Conservation (phyloP, 2,888 invertebrate genomes). For the Synanthedon formicaeformis region DNA sequence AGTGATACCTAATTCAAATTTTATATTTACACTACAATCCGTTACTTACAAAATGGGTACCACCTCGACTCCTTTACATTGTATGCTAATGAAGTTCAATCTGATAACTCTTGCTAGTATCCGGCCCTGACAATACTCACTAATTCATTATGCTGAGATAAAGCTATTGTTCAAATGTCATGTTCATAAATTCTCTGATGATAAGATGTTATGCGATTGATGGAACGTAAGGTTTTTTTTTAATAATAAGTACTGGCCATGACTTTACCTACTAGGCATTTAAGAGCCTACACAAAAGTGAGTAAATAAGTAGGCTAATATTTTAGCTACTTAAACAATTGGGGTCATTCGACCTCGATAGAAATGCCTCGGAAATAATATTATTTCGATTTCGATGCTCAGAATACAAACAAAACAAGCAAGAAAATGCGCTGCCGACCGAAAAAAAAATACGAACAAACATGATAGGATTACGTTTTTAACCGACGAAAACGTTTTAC, state of each 20-base stretch:
- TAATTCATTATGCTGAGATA: neutral
- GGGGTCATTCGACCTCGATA: too few species aligned
- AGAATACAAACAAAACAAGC: too few species aligned
- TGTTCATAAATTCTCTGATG: neutral
- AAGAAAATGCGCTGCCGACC: too few species aligned
- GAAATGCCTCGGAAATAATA: too few species aligned
- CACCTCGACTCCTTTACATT: slow-evolving; percentile 15
- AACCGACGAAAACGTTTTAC: too few species aligned
- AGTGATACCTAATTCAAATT: too few species aligned
- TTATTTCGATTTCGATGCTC: too few species aligned
- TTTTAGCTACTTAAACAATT: too few species aligned
- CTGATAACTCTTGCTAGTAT: slow-evolving; percentile 3
- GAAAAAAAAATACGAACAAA: too few species aligned
- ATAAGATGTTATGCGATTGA: neutral
- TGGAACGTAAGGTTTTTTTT: neutral
- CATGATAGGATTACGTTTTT: too few species aligned
- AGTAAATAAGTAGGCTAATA: too few species aligned
- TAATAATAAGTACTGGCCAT: neutral
- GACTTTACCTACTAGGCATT: neutral
- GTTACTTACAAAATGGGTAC: neutral
- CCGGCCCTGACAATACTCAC: neutral
- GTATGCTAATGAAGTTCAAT: slow-evolving; percentile 19
- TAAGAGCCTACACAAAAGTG: too few species aligned
- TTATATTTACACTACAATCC: neutral
- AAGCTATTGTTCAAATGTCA: neutral